phyloP scores from a whole-genome alignment of 2,797 vertebrate species.

The Anisognathus igniventris region DNA sequence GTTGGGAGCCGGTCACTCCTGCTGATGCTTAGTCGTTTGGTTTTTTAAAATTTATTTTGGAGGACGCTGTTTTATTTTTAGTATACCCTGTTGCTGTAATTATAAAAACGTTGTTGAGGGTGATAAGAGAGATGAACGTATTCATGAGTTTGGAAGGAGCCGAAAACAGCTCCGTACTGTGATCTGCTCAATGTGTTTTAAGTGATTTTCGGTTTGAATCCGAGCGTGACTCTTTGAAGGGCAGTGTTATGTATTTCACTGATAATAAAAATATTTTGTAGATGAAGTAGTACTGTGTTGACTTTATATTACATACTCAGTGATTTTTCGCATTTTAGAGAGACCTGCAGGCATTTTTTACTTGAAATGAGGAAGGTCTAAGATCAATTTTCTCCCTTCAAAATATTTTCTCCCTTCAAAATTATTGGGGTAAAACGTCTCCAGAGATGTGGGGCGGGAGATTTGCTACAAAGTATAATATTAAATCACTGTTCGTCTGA shows the following conservation, averaged over 20 bases:
- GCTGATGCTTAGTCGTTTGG: not conserved
- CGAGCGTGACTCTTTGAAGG: not conserved
- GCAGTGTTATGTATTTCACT: not conserved
- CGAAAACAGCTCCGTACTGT: not conserved
- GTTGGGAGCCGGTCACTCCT: accelerated
- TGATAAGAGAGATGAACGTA: not conserved
- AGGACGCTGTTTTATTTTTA: not conserved
- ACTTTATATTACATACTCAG: accelerated
- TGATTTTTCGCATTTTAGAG: not conserved
- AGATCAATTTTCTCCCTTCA: not conserved
- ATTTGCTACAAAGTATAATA: not conserved
- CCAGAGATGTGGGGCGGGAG: accelerated
- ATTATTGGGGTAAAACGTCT: not conserved
- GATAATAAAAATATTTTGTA: not conserved
- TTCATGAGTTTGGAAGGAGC: not conserved
- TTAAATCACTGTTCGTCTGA: not conserved
- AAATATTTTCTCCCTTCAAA: not conserved
- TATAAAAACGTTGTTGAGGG: not conserved
- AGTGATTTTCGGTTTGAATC: not conserved
- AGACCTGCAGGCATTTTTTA: not conserved
- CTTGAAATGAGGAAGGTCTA: not conserved
- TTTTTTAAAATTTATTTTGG: not conserved
- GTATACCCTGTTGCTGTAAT: not conserved
- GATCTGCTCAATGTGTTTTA: not conserved
- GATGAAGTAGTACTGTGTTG: accelerated